These are phyloP conservation scores for Hydriomena furcata DNA, from an alignment of 2,888 invertebrate genomes.

Conservation along the genomic window DNA sequence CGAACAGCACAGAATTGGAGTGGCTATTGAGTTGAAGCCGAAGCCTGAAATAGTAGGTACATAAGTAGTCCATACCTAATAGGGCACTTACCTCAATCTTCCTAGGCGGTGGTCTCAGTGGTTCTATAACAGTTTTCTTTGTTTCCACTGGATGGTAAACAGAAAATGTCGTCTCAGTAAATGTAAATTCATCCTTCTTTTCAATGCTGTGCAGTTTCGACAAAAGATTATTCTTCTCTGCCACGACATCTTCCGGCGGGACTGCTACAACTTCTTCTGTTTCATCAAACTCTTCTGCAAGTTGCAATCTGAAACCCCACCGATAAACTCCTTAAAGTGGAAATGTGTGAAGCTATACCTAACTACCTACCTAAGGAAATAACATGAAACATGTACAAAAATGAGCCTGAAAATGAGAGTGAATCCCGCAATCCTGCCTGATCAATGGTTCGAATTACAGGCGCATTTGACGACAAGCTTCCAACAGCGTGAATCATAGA, in stretches of 20 bases:
- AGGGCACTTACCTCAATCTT: conserved; percentile 60
- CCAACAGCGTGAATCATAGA: too few species aligned
- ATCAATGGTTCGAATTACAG: too few species aligned
- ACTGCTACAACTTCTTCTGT: conserved; percentile 55
- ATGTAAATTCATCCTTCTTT: conserved; percentile 59
- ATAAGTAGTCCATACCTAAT: too few species aligned
- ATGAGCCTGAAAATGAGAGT: too few species aligned
- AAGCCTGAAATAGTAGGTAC: too few species aligned
- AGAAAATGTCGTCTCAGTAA: conserved; percentile 23
- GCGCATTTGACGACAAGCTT: too few species aligned
- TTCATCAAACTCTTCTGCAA: conserved; percentile 56
- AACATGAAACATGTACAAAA: too few species aligned
- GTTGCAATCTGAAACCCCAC: conserved; percentile 57
- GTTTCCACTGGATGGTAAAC: conserved; percentile 12
- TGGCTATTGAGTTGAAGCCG: too few species aligned
- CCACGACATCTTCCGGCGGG: conserved; percentile 67
- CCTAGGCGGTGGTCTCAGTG: conserved; percentile 52
- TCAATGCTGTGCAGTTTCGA: conserved; percentile 70
- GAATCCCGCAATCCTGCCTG: too few species aligned
- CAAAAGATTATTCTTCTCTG: conserved; percentile 69
- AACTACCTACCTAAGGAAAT: too few species aligned
- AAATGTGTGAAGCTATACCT: neutral
- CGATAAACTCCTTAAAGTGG: too few species aligned
- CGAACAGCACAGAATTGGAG: neutral
- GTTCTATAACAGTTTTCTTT: conserved; percentile 39